These are phyloP conservation scores for Drosophila saltans DNA, from an alignment of 1,140 invertebrate species.

Conservation along the genomic window DNA sequence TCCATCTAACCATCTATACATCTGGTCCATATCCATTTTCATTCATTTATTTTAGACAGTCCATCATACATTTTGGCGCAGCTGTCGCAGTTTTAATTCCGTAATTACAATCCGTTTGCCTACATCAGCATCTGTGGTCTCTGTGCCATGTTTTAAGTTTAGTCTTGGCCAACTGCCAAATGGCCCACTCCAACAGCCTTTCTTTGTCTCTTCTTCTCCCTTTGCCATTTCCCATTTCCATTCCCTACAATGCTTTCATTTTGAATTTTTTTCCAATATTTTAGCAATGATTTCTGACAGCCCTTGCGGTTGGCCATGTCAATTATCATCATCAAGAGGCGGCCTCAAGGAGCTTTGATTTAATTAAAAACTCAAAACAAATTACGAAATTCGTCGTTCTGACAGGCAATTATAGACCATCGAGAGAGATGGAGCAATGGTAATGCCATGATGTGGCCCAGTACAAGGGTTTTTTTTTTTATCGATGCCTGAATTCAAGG, in stretches of 20 bases:
- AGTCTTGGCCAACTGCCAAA: conserved; percentile 56
- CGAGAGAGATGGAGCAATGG: neutral
- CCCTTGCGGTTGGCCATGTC: conserved; percentile 40
- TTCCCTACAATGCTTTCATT: conserved; percentile 18
- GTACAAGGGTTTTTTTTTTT: conserved; percentile 5
- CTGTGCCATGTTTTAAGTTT: neutral
- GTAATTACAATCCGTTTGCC: conserved; percentile 72
- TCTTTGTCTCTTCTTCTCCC: too few relatives aligned
- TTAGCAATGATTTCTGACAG: conserved; percentile 74
- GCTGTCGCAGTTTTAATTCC: conserved; percentile 76
- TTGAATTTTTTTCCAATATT: conserved; percentile 54
- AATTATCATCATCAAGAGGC: conserved; percentile 48
- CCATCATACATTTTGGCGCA: conserved; percentile 68
- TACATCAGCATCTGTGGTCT: conserved; percentile 24
- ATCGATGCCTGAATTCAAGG: neutral
- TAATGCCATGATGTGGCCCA: neutral
- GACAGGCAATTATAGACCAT: conserved; percentile 46
- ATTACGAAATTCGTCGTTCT: conserved; percentile 45
- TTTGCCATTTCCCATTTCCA: conserved; percentile 4
- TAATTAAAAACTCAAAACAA: conserved; percentile 63
- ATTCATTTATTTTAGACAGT: conserved; percentile 75
- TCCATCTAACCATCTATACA: conserved; percentile 4
- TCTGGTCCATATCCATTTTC: conserved; percentile 25
- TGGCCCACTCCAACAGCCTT: neutral
- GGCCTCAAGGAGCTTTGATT: conserved; percentile 56